Evolutionary conservation across 2,113 vertebrate species (phyloP).

Genomic region (Osmerus mordax): DNA sequence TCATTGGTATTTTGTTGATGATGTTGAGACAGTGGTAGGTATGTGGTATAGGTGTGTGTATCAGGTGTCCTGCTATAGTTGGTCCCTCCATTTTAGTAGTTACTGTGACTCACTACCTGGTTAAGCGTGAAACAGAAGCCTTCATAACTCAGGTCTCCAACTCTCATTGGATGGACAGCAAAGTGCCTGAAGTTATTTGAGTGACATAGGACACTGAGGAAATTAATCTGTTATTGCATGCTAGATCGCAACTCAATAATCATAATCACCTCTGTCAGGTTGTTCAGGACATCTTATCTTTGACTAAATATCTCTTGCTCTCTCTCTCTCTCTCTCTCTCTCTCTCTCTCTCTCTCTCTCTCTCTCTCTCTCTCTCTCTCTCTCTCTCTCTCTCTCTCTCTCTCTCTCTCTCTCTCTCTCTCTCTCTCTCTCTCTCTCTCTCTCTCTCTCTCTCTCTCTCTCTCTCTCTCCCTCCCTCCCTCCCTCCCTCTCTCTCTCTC

Average conservation of each 20-base stretch:
- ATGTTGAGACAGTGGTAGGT: not conserved
- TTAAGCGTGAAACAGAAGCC: not conserved
- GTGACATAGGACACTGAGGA: not conserved
- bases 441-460: not conserved
- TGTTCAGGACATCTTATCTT: not conserved
- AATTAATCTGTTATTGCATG: not conserved
- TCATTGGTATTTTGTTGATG: not conserved
- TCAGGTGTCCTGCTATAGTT: not conserved
- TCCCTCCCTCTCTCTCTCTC: not conserved
- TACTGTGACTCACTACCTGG: not conserved
- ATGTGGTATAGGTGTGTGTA: not conserved
- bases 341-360: not conserved
- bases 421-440: not conserved
- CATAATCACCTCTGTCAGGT: not conserved
- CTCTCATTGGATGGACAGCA: not conserved
- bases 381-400: not conserved
- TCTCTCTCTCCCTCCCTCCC: not conserved
- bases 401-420: not conserved
- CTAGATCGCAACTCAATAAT: not conserved
- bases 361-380: not conserved
- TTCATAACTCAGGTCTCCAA: not conserved
- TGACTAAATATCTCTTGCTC: not conserved
- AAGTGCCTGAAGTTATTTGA: not conserved
- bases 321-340: not conserved
- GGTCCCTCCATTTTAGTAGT: not conserved